Evolutionary conservation across 1,140 invertebrate species (phyloP), one percentile per base, ranked within the genome.

Genomic region (Dryas iulia): DNA sequence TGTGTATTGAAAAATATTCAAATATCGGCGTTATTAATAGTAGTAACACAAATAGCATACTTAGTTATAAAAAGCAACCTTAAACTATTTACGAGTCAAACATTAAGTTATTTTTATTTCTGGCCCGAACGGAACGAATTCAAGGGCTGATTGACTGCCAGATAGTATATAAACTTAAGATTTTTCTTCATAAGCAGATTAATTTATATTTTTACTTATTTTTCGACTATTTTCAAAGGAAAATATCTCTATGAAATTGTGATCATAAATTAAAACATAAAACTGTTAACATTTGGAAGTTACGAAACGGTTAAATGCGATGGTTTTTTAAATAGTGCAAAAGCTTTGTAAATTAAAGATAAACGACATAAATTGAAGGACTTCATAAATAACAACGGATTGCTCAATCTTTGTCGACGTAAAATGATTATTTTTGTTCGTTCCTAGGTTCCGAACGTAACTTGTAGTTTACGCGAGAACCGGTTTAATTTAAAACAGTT

Each of bases 181-280:
- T 71, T 76, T 74, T 72, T 83, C 78, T 77, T 82, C 24, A 56
- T 77, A 81, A 83, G 14, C 68, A 79, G 79, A 83, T 79, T 83
- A 33, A 59, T 33, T 25, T 77, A 79, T 87, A 87, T 85, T 86
- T 87, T 76, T 75, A 75, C n/a, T 82, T 83, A 85, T 83, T 82
- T 66, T 14, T 39, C n/a, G 6, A 39, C n/a, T 47, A 47, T 47
- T 47, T 14, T 47, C 0, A 47, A 18, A 10, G 8, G 39, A 18
- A 47, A 21, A 47, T 3, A 21, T 21, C 21, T 8, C 7, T 8
- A 47, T 7, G 21, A 6, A 47, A 10, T 18, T 18, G 7, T 2
- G 18, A 47, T 47, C 52, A 76, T 59, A 71, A 73, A 63, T 62
- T 62, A 60, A 66, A 69, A 47, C 18, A 53, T 58, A 66, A 53